phyloP scores from a whole-genome alignment of 2,888 invertebrate genomes.

The Trachelus troglodyta region DNA sequence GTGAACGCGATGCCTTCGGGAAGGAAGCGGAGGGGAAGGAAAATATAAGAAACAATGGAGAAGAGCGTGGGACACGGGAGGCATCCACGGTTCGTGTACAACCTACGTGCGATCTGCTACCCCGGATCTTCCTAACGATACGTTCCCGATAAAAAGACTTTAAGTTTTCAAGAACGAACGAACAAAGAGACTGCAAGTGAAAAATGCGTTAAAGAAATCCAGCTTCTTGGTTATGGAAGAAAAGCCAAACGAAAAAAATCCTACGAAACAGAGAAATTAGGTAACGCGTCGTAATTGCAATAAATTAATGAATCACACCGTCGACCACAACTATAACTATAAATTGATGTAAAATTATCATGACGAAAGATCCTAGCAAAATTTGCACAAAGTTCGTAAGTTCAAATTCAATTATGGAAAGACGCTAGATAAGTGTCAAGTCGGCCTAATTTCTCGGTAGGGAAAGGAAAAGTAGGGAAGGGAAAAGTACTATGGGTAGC shows the following conservation, averaged over 20 bases:
- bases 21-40: not conserved
- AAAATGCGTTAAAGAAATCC: not conserved
- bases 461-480: not conserved
- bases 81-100: slow-evolving; percentile 43
- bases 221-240: not conserved
- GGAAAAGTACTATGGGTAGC: not conserved
- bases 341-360: not conserved
- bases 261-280: not conserved
- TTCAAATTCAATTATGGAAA: not conserved
- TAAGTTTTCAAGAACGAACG: not conserved
- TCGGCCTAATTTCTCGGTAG: not conserved
- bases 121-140: not conserved
- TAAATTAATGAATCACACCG: not conserved
- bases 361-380: not conserved
- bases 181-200: not conserved
- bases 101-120: not conserved
- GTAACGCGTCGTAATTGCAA: too few relatives aligned
- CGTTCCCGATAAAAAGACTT: not conserved
- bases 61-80: slow-evolving; percentile 53
- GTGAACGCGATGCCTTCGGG: not conserved
- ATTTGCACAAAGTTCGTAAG: not conserved
- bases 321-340: not conserved
- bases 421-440: not conserved
- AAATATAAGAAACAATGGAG: slow-evolving; percentile 43
- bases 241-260: not conserved